Evolutionary conservation across 2,113 vertebrate genomes (phyloP).

Genomic region (Beaufortia kweichowensis): DNA sequence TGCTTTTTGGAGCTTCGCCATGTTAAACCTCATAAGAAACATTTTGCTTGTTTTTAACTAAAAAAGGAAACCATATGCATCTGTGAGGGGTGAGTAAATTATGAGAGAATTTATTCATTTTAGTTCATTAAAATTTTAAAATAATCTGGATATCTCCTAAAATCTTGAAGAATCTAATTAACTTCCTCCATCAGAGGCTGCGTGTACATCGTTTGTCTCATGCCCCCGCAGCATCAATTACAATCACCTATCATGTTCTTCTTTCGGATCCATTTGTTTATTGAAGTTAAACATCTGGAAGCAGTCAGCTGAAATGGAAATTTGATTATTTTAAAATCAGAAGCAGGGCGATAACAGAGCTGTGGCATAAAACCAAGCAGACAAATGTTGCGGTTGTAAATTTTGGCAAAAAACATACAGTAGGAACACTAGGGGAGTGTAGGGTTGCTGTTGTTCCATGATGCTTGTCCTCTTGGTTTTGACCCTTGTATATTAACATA

Average conservation of each 20-base stretch:
- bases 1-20: no score
- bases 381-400: constrained; percentile 56
- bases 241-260: constrained; percentile 44
- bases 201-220: neutral
- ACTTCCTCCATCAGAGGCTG: no score
- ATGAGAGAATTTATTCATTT: no score
- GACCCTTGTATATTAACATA: constrained; percentile 1
- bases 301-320: constrained; percentile 65
- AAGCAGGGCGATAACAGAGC: constrained; percentile 65
- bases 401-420: constrained; percentile 47
- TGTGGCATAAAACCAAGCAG: constrained; percentile 61
- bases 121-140: no score
- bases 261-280: constrained; percentile 59
- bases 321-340: constrained; percentile 67
- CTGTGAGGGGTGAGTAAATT: no score
- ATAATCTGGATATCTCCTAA: no score
- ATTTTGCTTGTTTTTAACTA: no score
- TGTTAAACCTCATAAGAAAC: no score
- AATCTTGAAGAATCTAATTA: no score
- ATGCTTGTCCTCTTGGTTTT: constrained; percentile 25
- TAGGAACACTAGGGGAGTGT: neutral
- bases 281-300: constrained; percentile 67
- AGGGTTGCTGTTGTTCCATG: constrained; percentile 8
- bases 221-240: constrained; percentile 46
- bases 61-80: no score